Base-by-base conservation (phyloP, 2,888 invertebrate genomes). In the Rhyacophila evoluta region DNA sequence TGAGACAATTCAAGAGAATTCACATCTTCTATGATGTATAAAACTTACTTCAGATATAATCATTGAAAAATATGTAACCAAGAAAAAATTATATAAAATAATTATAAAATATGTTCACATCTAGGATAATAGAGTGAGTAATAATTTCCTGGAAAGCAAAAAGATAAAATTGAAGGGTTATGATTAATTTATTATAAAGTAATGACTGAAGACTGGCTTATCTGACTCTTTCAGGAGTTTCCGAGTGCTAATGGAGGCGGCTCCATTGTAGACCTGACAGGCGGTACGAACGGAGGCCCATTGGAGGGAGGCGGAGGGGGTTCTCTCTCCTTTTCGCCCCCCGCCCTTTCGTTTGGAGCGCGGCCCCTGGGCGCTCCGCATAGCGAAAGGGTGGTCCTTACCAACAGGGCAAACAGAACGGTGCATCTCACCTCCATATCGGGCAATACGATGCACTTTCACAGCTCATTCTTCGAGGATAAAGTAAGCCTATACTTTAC, bases 401-500 rank as follows among this genome's bases (percentile, higher is more conserved):
- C 94, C 87, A 98, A 98, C 91, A 92, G 93, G 84, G 95, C 95
- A 89, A 96, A 97, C 89, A 93, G 93, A 85, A 97, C 95, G 85
- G 92, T 98, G 85, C 96, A 97, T 87, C 93, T 98, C 86, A 94
- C 96, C 86, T 97, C 98, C 83, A 97, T 98, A 86, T 97, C 97
- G 83, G 98, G 98, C 84, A 96, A 94, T 87, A 97, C 97, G 84
- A 94, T 95, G 37, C 96, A 97, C 90, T 98, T 98, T 91, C 97
- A 98, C 88, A 97, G 98, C 85, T 98, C 98, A 83, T 98, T 98
- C 91, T 98, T 98, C 88, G 95, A 97, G 85, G 94, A 97, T 85
- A 97, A 97, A 93, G 97, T 98, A 87, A 88, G 87, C n/a, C 29
- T 6, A 2, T n/a, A n/a, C n/a, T n/a, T n/a, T n/a, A n/a, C n/a